Base-by-base conservation (phyloP, 2,888 invertebrate species). In the Pollenia angustigena region DNA sequence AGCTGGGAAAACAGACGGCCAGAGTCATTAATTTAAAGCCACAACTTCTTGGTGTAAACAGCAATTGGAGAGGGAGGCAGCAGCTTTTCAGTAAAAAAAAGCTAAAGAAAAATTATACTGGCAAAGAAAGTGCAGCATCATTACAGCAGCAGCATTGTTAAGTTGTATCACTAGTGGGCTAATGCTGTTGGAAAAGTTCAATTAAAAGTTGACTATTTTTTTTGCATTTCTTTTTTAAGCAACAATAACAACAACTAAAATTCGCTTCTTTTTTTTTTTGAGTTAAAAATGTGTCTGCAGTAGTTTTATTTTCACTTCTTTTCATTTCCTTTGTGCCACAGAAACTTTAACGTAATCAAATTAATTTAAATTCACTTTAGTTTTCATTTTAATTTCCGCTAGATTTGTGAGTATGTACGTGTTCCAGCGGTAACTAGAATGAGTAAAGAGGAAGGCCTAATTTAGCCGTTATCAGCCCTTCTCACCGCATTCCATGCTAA, bases 21-120 rank as follows among this genome's bases (percentile, higher is more conserved):
- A 64, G 0, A 56, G 18, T 62, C 64, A 81, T 85, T 85, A 85
- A 81, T 81, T 66, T 42, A 16, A 50, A 72, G 40, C 52, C 76
- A 66, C 62, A 64, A 44, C 12, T 48, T 48, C 50, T 80, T 56
- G 7, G 10, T 14, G 10, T 8, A 40, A 58, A 78, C 11, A n/a
- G 12, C 56, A 46, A 56, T 42, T 56, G 48, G 0, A 18, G 1
- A 18, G 44, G 8, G 44, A 32, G 32, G 32, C 16, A 46, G 56
- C 14, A 32, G 42, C 32, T 32, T 6, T 4, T 32, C 32, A 32
- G 32, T 6, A 18, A 23, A 32, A 54, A 52, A 16, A n/a, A n/a
- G n/a, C 7, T 40, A 10, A 23, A 2, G 1, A 50, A 4, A 60
- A 14, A 4, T 6, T 12, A 3, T 11, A 14, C 12, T 40, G 18